Conservation (phyloP, 2,888 invertebrate genomes). For the Amphipyra tragopoginis region DNA sequence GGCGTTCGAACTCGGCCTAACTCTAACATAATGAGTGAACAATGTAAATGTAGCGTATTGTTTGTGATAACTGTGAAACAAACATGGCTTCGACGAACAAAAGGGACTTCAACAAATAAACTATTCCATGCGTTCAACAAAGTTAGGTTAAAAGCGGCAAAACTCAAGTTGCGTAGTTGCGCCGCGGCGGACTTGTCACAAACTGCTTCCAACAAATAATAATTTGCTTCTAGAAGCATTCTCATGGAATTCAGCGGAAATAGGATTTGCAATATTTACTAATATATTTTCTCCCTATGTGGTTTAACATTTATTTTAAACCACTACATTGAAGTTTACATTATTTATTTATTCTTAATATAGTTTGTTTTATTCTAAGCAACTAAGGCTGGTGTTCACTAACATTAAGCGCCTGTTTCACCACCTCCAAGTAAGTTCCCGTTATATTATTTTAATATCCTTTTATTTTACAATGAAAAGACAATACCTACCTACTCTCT, state of each 20-base stretch:
- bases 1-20: conserved; percentile 28
- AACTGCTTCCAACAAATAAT: conserved; percentile 42
- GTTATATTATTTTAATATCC: too few species aligned
- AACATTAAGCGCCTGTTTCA: too few species aligned
- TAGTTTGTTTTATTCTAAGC: too few species aligned
- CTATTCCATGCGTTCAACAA: conserved; percentile 50
- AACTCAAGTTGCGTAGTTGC: conserved; percentile 30
- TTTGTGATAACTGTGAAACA: conserved; percentile 54
- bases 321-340: too few species aligned
- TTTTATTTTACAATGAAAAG: too few species aligned
- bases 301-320: too few species aligned
- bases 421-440: too few species aligned
- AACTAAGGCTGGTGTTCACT: too few species aligned
- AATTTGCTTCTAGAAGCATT: conserved; percentile 22
- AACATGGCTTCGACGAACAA: conserved; percentile 42
- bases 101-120: conserved; percentile 56
- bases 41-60: conserved; percentile 54
- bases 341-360: too few species aligned
- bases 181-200: conserved; percentile 26
- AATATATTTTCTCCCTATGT: too few species aligned
- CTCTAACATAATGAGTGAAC: conserved; percentile 50
- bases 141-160: conserved; percentile 55
- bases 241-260: conserved; percentile 12
- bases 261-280: conserved; percentile 5
- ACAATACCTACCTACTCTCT: too few species aligned